Base-by-base conservation (phyloP, 2,888 invertebrate species). In the Eledona agricola region DNA sequence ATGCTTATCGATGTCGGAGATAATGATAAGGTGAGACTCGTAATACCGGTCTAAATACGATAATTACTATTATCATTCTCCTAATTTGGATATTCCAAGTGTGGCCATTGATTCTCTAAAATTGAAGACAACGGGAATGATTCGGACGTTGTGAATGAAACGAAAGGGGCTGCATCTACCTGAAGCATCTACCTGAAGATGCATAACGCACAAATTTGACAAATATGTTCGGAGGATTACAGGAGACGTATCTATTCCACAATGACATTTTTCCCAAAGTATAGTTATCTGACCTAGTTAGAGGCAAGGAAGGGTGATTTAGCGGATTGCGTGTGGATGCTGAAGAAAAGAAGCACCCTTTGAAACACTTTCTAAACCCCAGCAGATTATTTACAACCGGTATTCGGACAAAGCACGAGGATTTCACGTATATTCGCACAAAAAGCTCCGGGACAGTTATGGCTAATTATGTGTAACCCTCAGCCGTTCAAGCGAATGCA, bases 311-410 rank as follows among this genome's bases (percentile, higher is more conserved):
- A 40, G 34, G 28, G 37, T 35, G 51, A 51, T 34, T 51, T 35
- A 35, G 13, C 7, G 51, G 51, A 43, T 51, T 51, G 42, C 51
- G 51, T 51, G 42, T 28, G 31, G 40, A 25, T 19, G 9, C 17
- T 9, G 42, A 26, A 28, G 32, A 50, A 40, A 25, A 50, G 35
- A 40, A 50, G 34, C 31, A 43, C 42, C 51, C 43, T 34, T 51
- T 51, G 43, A 43, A 28, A 51, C 43, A 51, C 43, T 51, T 51
- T 51, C 51, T 51, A 51, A 32, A 42, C 28, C 51, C 26, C 22
- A 31, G 17, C 28, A 35, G 43, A 51, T 51, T 51, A 51, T 51
- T 51, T 51, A 51, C 51, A 35, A 51, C 43, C 20, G 28, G 9
- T 11, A 26, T 51, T 49, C 26, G 12, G n/a, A 32, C 40, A 35